Evolutionary conservation across 2,888 invertebrate genomes (phyloP).

Genomic region (Cynaeus angustus): DNA sequence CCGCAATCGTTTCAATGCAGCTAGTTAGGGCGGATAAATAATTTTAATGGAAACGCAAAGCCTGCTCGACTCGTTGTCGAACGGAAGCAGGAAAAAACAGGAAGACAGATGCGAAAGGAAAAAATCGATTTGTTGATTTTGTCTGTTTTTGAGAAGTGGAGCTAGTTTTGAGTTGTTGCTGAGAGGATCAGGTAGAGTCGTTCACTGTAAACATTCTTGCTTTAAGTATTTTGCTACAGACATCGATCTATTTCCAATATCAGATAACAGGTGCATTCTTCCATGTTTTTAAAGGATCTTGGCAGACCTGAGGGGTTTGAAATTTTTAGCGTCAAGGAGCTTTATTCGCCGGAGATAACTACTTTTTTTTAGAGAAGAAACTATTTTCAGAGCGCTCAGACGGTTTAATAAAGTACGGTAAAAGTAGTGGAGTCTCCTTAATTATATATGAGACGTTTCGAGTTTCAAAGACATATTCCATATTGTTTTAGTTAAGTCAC

Average conservation of each 20-base stretch:
- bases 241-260: conserved; percentile 52
- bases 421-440: too few relatives aligned
- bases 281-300: conserved; percentile 2
- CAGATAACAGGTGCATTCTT: conserved; percentile 3
- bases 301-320: neutral
- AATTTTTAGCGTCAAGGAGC: too few relatives aligned
- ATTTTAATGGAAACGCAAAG: conserved; percentile 1
- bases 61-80: neutral
- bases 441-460: too few relatives aligned
- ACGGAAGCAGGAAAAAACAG: neutral
- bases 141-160: too few relatives aligned
- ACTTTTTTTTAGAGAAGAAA: too few relatives aligned
- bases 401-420: too few relatives aligned
- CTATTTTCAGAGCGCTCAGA: too few relatives aligned
- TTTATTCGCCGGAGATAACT: too few relatives aligned
- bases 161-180: neutral
- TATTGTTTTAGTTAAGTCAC: too few relatives aligned
- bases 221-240: conserved; percentile 39
- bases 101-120: too few relatives aligned
- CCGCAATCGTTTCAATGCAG: conserved; percentile 29
- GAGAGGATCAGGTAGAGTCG: conserved; percentile 35
- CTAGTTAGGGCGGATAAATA: conserved; percentile 16
- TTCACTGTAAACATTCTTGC: conserved; percentile 50
- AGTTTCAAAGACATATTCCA: too few relatives aligned
- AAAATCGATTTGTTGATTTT: too few relatives aligned